Base-by-base conservation (phyloP, 2,888 invertebrate genomes). In the Amphipoea lucens region DNA sequence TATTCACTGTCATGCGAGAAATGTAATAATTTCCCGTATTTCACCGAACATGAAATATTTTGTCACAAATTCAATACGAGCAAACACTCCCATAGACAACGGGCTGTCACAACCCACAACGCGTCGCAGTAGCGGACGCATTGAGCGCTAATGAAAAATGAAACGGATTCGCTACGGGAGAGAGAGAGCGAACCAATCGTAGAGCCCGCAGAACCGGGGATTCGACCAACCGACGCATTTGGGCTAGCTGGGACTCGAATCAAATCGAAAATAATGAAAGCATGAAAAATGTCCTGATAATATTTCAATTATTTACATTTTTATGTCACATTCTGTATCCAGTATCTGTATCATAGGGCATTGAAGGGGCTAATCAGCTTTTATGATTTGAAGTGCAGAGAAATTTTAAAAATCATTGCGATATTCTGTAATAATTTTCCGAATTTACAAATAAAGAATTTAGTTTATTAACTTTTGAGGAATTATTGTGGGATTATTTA, bases 1-100 rank as follows among this genome's bases (percentile, higher is more conserved):
- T 94, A 96, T 95, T 94, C 96, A 97, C 96, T 96, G 90, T 95
- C 96, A 97, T 96, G 93, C 96, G 95, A 95, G 90, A 94, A 93
- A 92, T 91, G 84, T 88, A 89, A 89, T 91, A 91, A 91, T 92
- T 93, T 92, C 91, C 84, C 90, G 85, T 87, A 90, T 91, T 93
- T 92, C 95, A 96, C 95, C 93, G 93, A 89, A 93, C 88, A 94
- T 92, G 82, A 91, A 94, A 91, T 93, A 93, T 90, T 93, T 93
- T 90, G 81, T 90, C 94, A 95, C 94, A 93, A 94, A 95, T 94
- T 94, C 94, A 90, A 95, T 95, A 95, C 95, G 95, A 93, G 91
- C 93, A 92, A 93, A 91, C 94, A 95, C 94, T 95, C 94, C 96
- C 96, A 96, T 95, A 96, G 94, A 95, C 94, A 96, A 95, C 88